phyloP scores from a whole-genome alignment of 2,888 invertebrate genomes.

The Deladenus siricidicola region DNA sequence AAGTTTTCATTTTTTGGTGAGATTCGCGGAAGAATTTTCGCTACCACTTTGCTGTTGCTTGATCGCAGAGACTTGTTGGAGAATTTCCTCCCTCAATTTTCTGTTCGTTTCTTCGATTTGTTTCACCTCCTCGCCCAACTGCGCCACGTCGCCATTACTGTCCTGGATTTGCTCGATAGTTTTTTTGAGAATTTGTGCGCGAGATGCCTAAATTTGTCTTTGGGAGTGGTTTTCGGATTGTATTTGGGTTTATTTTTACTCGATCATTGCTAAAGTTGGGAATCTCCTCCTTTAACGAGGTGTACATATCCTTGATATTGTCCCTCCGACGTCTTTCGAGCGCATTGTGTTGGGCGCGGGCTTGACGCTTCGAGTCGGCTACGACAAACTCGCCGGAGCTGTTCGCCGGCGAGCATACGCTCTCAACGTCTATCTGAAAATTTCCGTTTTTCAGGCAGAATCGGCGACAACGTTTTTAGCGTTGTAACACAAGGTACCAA shows the following conservation, averaged over 20 bases:
- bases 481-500: no score
- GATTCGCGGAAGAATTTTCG: no score
- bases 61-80: no score
- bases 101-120: slow-evolving; percentile 28
- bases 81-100: slow-evolving; percentile 24
- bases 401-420: slow-evolving; percentile 13
- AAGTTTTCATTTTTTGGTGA: no score
- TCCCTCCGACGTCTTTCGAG: slow-evolving; percentile 46
- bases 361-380: slow-evolving; percentile 34
- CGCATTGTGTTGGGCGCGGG: slow-evolving; percentile 50
- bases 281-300: slow-evolving; percentile 40
- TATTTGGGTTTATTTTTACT: no score
- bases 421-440: slow-evolving; percentile 25
- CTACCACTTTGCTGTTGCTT: no score
- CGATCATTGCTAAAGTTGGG: slow-evolving; percentile 42
- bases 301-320: slow-evolving; percentile 48
- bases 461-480: slow-evolving; percentile 1
- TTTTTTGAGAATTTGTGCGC: slow-evolving; percentile 44
- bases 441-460: no score
- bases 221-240: no score
- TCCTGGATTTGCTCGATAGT: slow-evolving; percentile 45
- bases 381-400: not conserved
- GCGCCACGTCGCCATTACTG: slow-evolving; percentile 25
- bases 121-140: slow-evolving; percentile 19
- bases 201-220: slow-evolving; percentile 35